Evolutionary conservation across 2,113 vertebrate genomes (phyloP), one percentile per base, ranked within the genome.

Genomic region (Larimichthys crocea): DNA sequence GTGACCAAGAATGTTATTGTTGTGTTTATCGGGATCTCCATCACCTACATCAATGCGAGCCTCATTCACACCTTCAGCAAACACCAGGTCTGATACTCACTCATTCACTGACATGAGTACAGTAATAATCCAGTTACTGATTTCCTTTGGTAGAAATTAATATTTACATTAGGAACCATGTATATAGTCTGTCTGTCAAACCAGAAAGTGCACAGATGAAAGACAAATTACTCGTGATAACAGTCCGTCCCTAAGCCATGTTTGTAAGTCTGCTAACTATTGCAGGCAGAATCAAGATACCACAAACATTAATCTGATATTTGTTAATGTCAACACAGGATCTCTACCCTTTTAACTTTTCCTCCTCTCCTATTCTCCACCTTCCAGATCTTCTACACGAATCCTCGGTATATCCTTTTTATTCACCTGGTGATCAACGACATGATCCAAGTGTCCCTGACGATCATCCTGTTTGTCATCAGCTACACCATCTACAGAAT

Each of bases 381-480:
- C 46, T 3, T 44, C 8, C 69, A 92, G 91, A 62, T 91, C 12
- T 92, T 93, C 59, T 76, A 91, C 70, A 48, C 9, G 12, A 91
- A 91, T 70, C 91, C 93, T 2, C 90, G 91, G 0, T 94, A 94
- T 31, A 84, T 93, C 35, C 91, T 94, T 0, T 94, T 92, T 15
- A 81, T 92, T 53, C 90, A 94, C 88, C 84, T 94, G 86, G 92
- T 94, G 52, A 10, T 93, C 40, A 94, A 94, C 26, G 91, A 94
- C 72, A 92, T 91, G 78, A 76, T 94, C 77, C 93, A 94, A 12
- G 10, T 91, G 14, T 62, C 84, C 0, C 8, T 9, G 3, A 12
- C 72, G 0, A 3, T 90, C 42, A 12, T 44, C 10, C 73, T 94
- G 7, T 91, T 92, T 19, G 1, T 94, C 53, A 17, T 83, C 22